These are phyloP conservation scores for Neodiprion fabricii DNA, from an alignment of 1,140 invertebrate genomes.

Conservation along the genomic window DNA sequence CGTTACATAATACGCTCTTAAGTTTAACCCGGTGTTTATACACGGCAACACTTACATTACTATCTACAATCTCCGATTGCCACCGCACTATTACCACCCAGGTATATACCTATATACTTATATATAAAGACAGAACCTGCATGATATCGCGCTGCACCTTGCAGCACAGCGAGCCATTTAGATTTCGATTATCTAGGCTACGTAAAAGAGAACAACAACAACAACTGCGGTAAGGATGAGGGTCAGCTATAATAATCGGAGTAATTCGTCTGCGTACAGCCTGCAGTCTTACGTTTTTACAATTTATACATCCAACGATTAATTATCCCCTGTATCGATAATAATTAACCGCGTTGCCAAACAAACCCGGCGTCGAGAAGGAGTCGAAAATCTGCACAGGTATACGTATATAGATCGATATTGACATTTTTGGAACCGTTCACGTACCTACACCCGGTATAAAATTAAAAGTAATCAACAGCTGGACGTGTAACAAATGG, in stretches of 20 bases:
- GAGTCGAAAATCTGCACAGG: too few relatives aligned
- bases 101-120: background rate
- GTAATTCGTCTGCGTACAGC: background rate
- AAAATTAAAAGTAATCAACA: background rate
- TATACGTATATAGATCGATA: too few relatives aligned
- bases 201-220: background rate
- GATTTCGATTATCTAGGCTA: background rate
- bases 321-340: too few relatives aligned
- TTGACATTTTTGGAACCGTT: background rate
- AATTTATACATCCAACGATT: too few relatives aligned
- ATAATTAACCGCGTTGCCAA: too few relatives aligned
- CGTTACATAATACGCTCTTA: background rate
- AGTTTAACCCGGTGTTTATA: conserved; percentile 1
- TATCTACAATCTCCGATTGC: conserved; percentile 5
- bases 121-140: background rate
- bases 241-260: background rate
- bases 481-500: background rate
- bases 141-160: background rate
- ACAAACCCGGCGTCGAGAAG: too few relatives aligned
- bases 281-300: too few relatives aligned
- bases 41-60: background rate
- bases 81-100: background rate
- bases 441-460: background rate
- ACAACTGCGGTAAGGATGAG: background rate
- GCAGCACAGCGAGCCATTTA: background rate